A percentile compares a stretch with the other conserved stretches of the same genome.
phyloP scores from a whole-genome alignment of 2,113 vertebrate species.

The Plecotus auritus region DNA sequence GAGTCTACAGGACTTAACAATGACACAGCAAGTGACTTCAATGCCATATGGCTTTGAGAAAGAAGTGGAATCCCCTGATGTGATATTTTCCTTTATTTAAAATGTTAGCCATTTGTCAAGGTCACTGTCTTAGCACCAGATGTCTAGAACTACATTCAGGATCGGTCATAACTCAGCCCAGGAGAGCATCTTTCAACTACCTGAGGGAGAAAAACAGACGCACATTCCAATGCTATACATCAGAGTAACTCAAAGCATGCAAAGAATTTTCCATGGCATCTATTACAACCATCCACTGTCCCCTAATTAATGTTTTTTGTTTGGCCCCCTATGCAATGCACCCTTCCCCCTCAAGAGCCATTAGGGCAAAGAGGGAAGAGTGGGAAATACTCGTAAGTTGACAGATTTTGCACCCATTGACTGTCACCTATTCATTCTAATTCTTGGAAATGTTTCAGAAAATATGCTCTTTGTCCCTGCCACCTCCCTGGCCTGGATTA shows the following conservation, averaged over 20 bases:
- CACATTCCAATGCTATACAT: not conserved
- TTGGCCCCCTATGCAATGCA: accelerated
- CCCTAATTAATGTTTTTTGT: not conserved
- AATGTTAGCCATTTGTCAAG: conserved; percentile 42
- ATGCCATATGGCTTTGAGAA: conserved; percentile 47
- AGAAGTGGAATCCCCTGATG: conserved; percentile 27
- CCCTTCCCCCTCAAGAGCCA: not conserved
- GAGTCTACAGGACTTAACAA: conserved; percentile 12
- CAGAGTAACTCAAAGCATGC: not conserved
- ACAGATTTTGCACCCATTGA: not conserved
- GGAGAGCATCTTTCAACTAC: not conserved
- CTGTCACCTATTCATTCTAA: not conserved
- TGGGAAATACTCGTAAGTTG: not conserved
- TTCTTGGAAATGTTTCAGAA: not conserved
- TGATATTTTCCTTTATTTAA: conserved; percentile 54
- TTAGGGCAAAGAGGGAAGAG: not conserved
- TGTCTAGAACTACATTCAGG: not conserved
- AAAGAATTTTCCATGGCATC: not conserved
- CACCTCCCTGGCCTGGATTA: not conserved
- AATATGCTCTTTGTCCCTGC: not conserved
- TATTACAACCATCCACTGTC: not conserved
- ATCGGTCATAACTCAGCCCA: not conserved
- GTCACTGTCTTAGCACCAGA: conserved; percentile 12
- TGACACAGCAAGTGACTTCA: not conserved
- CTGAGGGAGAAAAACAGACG: not conserved